phyloP scores from a whole-genome alignment of 1,140 invertebrate species.

The Maconellicoccus hirsutus region DNA sequence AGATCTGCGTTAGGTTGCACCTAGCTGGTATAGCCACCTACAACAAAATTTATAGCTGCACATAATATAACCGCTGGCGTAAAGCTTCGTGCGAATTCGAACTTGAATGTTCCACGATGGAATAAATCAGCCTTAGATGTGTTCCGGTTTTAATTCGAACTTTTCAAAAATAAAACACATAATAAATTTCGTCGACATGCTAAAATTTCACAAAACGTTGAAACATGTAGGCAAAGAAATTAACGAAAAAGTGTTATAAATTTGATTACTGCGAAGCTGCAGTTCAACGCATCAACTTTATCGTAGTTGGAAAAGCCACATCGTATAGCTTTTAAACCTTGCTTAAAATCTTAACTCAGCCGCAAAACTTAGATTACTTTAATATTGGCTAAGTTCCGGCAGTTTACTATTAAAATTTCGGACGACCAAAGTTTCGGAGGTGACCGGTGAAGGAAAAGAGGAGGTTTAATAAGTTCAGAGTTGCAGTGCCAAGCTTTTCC shows the following conservation, averaged over 20 bases:
- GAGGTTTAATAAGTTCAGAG: neutral
- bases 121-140: neutral
- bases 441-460: neutral
- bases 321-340: neutral
- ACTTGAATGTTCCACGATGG: neutral
- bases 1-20: neutral
- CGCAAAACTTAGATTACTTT: conserved; percentile 5
- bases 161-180: neutral
- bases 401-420: neutral
- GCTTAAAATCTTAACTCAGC: neutral
- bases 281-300: neutral
- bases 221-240: neutral
- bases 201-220: neutral
- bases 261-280: neutral
- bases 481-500: neutral
- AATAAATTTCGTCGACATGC: neutral
- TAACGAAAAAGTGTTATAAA: neutral
- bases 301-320: conserved; percentile 7
- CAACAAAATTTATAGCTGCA: neutral
- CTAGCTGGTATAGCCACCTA: too few species aligned
- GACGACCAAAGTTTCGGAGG: conserved; percentile 1
- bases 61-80: neutral
- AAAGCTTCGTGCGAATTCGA: neutral
- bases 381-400: conserved; percentile 3
- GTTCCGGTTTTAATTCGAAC: neutral